Evolutionary conservation across 2,888 invertebrate genomes (phyloP), one percentile per base, ranked within the genome.

Genomic region (Melanargia galathea): DNA sequence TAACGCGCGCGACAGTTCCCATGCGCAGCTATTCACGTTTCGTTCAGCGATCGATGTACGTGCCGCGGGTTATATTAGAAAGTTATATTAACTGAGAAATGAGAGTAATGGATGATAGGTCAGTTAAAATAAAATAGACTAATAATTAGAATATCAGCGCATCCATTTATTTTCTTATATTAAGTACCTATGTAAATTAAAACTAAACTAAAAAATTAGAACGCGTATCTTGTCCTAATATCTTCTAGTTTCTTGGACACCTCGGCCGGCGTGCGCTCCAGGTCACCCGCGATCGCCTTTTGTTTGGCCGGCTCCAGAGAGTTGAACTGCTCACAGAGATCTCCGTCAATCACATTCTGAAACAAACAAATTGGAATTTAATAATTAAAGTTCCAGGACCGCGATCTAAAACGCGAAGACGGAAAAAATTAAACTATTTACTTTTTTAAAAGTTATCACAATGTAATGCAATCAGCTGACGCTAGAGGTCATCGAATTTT

Each of bases 171-270:
- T 38, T 54, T 35, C 33, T 58, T 67, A 48, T 63, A 35, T 38
- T n/a, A 40, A 51, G 46, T 57, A 55, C 10, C 24, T 20, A 46
- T 24, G 7, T 24, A 20, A 52, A 35, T 52, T 55, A 22, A 40
- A 6, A 20, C n/a, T 26, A 30, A 54, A 56, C 43, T 43, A 26
- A 1, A 76, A 73, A 78, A 7, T 94, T 97, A 99, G 93, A 99
- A 99, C 7, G 99, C 99, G 83, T 98, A 99, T 92, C 99, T 94
- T 45, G 99, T 99, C 84, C 99, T 94, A 75, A 99, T 97, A 84
- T 99, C 99, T 93, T 99, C 99, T 60, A 99, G 93, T 84, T 99
- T 99, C 88, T 99, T 99, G 7, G 98, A 98, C 8, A 99, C 98
- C 90, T 99, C 99, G 61, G 97, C 98, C 0, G 99, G 96, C 0